Conservation (phyloP, 1,140 invertebrate species). For the Drosophila guanche region DNA sequence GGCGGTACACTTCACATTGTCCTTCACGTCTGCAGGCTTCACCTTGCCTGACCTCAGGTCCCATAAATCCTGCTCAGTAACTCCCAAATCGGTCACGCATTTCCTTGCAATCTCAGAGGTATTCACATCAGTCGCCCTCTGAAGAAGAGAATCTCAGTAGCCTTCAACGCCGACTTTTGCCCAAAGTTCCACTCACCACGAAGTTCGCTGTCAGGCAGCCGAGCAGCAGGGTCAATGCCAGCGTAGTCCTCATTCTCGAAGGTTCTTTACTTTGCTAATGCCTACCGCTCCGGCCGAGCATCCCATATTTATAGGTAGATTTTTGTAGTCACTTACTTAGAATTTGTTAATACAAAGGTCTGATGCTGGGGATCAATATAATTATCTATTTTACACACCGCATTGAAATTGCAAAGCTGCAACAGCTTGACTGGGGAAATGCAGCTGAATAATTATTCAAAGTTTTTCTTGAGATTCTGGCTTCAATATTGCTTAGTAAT, state of each 20-base stretch:
- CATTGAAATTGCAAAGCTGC: no score
- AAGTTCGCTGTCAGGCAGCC: slow-evolving; percentile 38
- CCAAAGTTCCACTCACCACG: slow-evolving; percentile 24
- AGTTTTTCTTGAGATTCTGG: no score
- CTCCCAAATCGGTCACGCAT: slow-evolving; percentile 58
- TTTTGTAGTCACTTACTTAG: slow-evolving; percentile 62
- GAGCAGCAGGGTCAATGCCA: slow-evolving; percentile 48
- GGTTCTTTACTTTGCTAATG: slow-evolving; percentile 25
- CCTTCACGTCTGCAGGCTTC: slow-evolving; percentile 42
- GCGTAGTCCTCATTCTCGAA: slow-evolving; percentile 51
- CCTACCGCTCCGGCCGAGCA: not conserved
- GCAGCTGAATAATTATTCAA: no score
- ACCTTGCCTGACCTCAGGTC: slow-evolving; percentile 51
- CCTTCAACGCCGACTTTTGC: no score
- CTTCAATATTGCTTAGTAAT: no score
- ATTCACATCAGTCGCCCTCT: not conserved
- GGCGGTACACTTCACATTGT: slow-evolving; percentile 58
- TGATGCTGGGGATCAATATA: no score
- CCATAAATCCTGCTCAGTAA: slow-evolving; percentile 35
- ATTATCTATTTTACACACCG: no score
- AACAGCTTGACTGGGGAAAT: no score
- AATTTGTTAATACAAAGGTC: no score
- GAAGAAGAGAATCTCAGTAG: no score
- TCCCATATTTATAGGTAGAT: not conserved
- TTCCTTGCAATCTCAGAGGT: not conserved